Evolutionary conservation across 2,888 invertebrate genomes (phyloP), one percentile per base, ranked within the genome.

Genomic region (Macrophya alboannulata): DNA sequence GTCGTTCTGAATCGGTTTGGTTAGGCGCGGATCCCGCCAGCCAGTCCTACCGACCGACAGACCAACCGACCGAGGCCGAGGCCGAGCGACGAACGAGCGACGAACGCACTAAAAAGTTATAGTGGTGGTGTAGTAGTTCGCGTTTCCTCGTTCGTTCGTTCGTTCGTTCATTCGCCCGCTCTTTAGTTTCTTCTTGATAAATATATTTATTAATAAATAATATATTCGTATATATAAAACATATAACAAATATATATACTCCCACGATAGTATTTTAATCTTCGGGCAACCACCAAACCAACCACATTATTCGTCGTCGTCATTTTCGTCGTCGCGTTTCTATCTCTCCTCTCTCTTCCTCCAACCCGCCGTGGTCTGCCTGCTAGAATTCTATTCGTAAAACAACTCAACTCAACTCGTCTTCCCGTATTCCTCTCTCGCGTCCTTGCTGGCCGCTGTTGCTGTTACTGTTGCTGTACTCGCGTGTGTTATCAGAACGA

Each of bases 11-110:
- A 81, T 81, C 81, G 81, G 43, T 81, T 81, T 81, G 81, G 81
- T 81, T 81, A 81, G 81, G 81, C 81, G 81, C 81, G 81, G 81
- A 81, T 81, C 81, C 81, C 81, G 81, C 81, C 81, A 81, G 81
- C 77, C 77, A 77, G 77, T 43, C 40, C 51, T 51, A 55, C 77
- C 51, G 77, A 37, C 77, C 25, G 76, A 59, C 79, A 17, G 79
- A 59, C 59, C 37, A 59, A 79, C 79, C 79, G 81, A 81, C 81
- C 81, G 81, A 81, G 81, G 81, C 81, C 81, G 81, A 81, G 81
- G 81, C 81, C 62, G 81, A 81, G 81, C 81, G 62, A 81, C 68
- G 62, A 51, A 81, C 81, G 81, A 81, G 81, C 81, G n/a, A 81
- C 81, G 77, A 77, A 45, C 51, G 51, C 31, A 77, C 55, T 55